Base-by-base conservation (phyloP, 2,113 vertebrate genomes). In the Pipra filicauda region DNA sequence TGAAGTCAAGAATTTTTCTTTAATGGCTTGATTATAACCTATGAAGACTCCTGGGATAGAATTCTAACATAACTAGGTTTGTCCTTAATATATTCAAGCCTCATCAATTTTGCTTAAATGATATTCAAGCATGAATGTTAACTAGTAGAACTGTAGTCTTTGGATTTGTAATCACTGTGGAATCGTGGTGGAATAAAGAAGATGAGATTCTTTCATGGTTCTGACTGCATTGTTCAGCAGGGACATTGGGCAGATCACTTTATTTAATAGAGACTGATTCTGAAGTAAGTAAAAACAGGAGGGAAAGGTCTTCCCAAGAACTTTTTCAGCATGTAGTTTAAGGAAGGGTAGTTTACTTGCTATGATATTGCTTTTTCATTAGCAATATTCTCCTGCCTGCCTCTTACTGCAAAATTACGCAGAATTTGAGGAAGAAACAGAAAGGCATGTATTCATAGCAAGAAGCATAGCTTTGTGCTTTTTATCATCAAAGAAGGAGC, bases 121-220 rank as follows among this genome's bases (percentile, higher is more conserved):
- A 80, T 91, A 97, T 91, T 96, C 61, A 96, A 59, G 31, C 48
- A 89, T 92, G 90, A 96, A 96, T 91, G 49, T 86, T 95, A 95
- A 82, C 74, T 93, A 51, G 66, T 28, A 54, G 71, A 91, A 82
- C 26, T 71, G 57, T 39, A 89, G 82, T 62, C 28, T 97, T 95
- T 93, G 88, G 58, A 55, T 89, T 94, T 95, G 57, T 75, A 97
- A 41, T 93, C 39, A 0, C 55, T 62, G 37, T 76, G 43, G 57
- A 97, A 96, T 93, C 80, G 78, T 30, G 8, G 27, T 87, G 88
- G 84, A 94, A 89, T 91, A 90, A 94, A 43, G 55, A 92, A 89
- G 85, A 86, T 77, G 33, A 88, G 23, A 72, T 85, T 78, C 33
- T 89, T 94, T 95, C 66, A 78, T 57, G 43, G 12, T 73, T 91